Base-by-base conservation (phyloP, 2,888 invertebrate genomes). In the Epirrita christyi region DNA sequence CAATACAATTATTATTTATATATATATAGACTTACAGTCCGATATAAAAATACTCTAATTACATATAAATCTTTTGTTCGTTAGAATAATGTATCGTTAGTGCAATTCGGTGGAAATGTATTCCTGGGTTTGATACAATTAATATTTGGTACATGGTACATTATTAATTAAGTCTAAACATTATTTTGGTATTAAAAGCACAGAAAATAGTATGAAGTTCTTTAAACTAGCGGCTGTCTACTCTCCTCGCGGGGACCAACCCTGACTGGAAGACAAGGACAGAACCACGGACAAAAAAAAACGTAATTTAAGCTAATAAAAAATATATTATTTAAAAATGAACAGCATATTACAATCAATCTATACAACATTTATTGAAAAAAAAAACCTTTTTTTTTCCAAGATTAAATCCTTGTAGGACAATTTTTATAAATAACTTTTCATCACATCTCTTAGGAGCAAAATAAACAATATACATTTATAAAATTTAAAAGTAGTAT, bases 401-500 rank as follows among this genome's bases (percentile, higher is more conserved):
- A 28, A 28, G 29, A 37, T 40, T n/a, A 6, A 14, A 15, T 37
- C 32, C 10, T 38, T 11, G n/a, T n/a, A n/a, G n/a, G n/a, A n/a
- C 36, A 43, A 38, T 14, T 37, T 29, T 50, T 44, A 11, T 37
- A 44, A 51, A 40, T 34, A 40, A n/a, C 14, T 48, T 50, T 34
- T 47, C 6, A 54, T 54, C 28, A 54, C 47, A 45, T 59, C 8
- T 36, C 49, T 49, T 42, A 49, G 40, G 44, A 48, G 49, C 38
- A 37, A 48, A 51, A 38, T 51, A 52, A 53, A 44, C 38, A 47
- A 40, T 42, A 43, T 53, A n/a, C 45, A 32, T 40, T 46, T 45
- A 32, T 45, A 21, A 53, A 14, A 48, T 54, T 32, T 47, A 37
- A 47, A 41, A 46, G 34, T 47, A 34, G 28, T 14, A 29, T 32